phyloP scores from a whole-genome alignment of 35 echinoderm and acorn worm species.

The Chiridota heheva region DNA sequence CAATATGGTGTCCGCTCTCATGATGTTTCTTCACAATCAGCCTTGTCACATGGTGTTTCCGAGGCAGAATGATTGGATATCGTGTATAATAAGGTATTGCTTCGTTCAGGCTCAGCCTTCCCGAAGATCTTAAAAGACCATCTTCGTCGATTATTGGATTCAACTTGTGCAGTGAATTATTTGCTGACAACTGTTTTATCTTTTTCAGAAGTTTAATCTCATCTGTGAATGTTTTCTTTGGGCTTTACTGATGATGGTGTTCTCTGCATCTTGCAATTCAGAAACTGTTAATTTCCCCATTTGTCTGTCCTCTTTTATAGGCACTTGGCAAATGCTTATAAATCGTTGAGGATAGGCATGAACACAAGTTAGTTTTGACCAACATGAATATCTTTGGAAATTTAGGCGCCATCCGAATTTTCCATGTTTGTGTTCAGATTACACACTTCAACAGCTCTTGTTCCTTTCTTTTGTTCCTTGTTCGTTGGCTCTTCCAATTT shows the following conservation, averaged over 20 bases:
- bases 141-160: constrained; percentile 14
- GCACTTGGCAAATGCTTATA: neutral
- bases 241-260: neutral
- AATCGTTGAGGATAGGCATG: constrained; percentile 5
- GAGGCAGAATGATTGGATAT: neutral
- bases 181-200: neutral
- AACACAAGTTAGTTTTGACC: constrained; percentile 4
- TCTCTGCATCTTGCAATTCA: constrained; percentile 25
- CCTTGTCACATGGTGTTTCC: constrained; percentile 16
- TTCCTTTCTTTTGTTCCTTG: neutral
- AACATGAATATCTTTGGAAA: constrained; percentile 13
- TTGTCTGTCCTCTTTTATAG: neutral
- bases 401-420: neutral
- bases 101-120: neutral
- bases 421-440: neutral
- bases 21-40: neutral
- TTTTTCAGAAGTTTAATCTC: neutral
- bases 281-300: neutral
- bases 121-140: neutral
- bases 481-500: constrained; percentile 3
- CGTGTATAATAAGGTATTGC: neutral
- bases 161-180: neutral
- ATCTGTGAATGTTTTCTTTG: constrained; percentile 13
- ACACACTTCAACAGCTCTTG: no score
- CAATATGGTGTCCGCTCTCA: neutral